phyloP scores from a whole-genome alignment of 1,140 invertebrate genomes.

The Littorina saxatilis region DNA sequence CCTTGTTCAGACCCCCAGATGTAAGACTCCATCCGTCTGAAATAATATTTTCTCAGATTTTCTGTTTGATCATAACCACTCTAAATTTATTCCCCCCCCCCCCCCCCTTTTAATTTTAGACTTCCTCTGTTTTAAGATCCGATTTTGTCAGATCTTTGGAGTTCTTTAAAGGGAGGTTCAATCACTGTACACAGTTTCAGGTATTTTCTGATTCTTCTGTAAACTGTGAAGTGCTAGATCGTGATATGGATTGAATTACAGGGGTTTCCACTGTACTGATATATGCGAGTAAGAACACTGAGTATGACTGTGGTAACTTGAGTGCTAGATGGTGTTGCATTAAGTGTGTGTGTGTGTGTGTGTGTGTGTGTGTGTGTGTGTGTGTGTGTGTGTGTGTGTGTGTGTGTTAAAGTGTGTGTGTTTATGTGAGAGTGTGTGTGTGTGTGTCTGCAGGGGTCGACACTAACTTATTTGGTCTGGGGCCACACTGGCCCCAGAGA shows the following conservation, averaged over 20 bases:
- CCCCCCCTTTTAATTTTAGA: no score
- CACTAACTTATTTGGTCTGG: no score
- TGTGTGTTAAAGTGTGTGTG: no score
- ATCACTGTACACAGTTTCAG: neutral
- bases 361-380: constrained; percentile 2
- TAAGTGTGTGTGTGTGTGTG: constrained; percentile 2
- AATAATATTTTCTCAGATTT: neutral
- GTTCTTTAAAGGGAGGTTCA: neutral
- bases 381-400: no score
- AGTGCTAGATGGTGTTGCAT: neutral
- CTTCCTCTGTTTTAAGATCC: no score
- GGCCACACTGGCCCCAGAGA: no score
- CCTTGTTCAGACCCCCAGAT: neutral
- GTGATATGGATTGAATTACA: neutral
- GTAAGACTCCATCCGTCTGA: neutral
- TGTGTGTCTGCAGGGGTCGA: no score
- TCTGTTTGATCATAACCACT: neutral
- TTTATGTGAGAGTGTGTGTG: no score
- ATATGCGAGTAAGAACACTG: neutral
- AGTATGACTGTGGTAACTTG: neutral
- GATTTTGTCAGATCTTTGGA: no score
- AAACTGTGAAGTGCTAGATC: neutral
- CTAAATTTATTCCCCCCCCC: neutral
- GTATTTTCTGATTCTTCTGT: neutral
- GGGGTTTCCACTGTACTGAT: neutral